phyloP scores from a whole-genome alignment of 2,113 vertebrate genomes.

The Verasper variegatus region DNA sequence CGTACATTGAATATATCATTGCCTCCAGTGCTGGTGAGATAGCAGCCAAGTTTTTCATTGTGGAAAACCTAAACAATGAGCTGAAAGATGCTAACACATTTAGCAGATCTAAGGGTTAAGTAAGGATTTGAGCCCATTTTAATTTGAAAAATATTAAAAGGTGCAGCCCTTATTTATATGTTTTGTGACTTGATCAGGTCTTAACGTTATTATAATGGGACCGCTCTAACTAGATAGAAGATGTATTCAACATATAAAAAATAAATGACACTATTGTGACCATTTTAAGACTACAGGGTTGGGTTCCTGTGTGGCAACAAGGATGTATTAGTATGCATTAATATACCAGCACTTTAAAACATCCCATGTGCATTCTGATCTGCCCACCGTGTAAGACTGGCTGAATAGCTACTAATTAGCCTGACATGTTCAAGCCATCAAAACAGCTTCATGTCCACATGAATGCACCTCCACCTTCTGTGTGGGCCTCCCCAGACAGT shows the following conservation, averaged over 20 bases:
- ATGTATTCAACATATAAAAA: not conserved
- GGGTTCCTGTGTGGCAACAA: not conserved
- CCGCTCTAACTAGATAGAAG: not conserved
- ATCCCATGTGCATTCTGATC: slow-evolving; percentile 5
- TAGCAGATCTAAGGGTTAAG: too few relatives aligned
- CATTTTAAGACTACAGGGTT: not conserved
- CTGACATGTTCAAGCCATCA: slow-evolving; percentile 35
- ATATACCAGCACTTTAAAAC: not conserved
- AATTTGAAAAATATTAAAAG: too few relatives aligned
- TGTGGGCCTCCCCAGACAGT: slow-evolving; percentile 40
- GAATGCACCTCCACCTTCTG: slow-evolving; percentile 59
- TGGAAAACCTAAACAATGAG: too few relatives aligned
- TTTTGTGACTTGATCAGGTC: too few relatives aligned
- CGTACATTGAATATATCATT: too few relatives aligned
- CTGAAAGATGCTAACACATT: too few relatives aligned
- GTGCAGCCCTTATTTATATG: too few relatives aligned
- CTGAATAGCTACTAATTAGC: slow-evolving; percentile 50
- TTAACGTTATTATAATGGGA: not conserved
- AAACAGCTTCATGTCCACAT: slow-evolving; percentile 18
- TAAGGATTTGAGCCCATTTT: too few relatives aligned
- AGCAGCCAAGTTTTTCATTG: too few relatives aligned
- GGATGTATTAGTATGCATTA: not conserved
- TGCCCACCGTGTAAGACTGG: not conserved
- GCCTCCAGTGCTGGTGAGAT: too few relatives aligned
- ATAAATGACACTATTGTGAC: not conserved